phyloP scores from a whole-genome alignment of 2,797 vertebrate genomes.

The Iguana delicatissima region DNA sequence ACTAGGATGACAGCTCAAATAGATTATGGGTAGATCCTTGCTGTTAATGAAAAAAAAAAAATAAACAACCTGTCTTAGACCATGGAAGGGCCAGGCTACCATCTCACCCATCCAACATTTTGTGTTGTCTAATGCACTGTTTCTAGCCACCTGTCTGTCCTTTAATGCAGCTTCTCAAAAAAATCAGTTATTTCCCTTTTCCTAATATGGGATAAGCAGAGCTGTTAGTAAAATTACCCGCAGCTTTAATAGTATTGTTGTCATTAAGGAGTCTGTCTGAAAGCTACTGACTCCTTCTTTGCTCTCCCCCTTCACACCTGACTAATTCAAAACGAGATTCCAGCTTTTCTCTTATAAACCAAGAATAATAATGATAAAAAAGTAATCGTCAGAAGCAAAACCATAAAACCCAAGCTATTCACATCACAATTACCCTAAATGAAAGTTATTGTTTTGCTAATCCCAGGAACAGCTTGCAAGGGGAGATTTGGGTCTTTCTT shows the following conservation, averaged over 20 bases:
- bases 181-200: neutral
- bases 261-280: neutral
- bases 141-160: neutral
- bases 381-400: conserved; percentile 59
- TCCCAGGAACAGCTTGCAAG: conserved; percentile 83
- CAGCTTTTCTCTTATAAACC: conserved; percentile 25
- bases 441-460: conserved; percentile 86
- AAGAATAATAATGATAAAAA: conserved; percentile 56
- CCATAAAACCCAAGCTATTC: conserved; percentile 64
- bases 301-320: conserved; percentile 37
- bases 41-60: too few relatives aligned
- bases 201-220: neutral
- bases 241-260: conserved; percentile 5
- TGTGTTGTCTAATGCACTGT: neutral
- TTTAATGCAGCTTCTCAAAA: neutral
- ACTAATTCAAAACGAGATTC: conserved; percentile 40
- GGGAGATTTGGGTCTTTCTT: conserved; percentile 85
- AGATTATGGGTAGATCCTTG: neutral
- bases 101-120: neutral
- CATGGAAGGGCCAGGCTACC: neutral
- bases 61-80: neutral
- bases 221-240: conserved; percentile 15
- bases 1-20: neutral
- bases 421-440: conserved; percentile 82
- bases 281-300: neutral